Base-by-base conservation (phyloP, 2,113 vertebrate species). In the Lophius piscatorius region DNA sequence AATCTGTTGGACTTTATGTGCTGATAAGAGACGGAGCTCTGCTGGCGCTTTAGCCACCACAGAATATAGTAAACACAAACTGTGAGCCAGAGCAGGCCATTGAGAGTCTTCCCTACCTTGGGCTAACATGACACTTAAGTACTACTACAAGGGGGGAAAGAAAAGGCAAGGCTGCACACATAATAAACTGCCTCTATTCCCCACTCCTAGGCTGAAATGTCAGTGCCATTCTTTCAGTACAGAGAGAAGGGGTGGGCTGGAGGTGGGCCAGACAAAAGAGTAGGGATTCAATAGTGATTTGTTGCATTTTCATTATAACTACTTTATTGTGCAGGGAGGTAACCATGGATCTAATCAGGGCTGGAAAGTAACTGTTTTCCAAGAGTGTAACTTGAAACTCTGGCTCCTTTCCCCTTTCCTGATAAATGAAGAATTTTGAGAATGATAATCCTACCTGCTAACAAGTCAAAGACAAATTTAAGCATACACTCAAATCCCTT, bases 71-170 rank as follows among this genome's bases (percentile, higher is more conserved):
- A 92, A 96, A 95, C 91, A 94, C 88, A 90, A 85, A 88, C 81
- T 91, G 92, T 88, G 88, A 91, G 91, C 90, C 89, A 89, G 90
- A 91, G 86, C 83, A 88, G 91, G 91, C 90, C 90, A 92, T 84
- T 89, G 88, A 87, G 87, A 92, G 87, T 83, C 88, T 88, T 84
- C 86, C 68, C 87, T 89, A 92, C 92, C 94, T 92, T 4, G 92
- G 94, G 91, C 93, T 92, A 94, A 94, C 93, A 93, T 90, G 91
- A 93, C 91, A 92, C 91, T 93, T 90, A 93, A 92, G 90, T 92
- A 90, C 90, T 91, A 84, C 90, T 91, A 92, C 87, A 91, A 88
- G 85, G 76, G 64, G 79, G 88, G 89, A 88, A 92, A 90, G 89
- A 91, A 91, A 93, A 91, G 87, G 78, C 78, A 86, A 87, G 87